phyloP scores from a whole-genome alignment of 2,113 vertebrate species.

The Piaya cayana region DNA sequence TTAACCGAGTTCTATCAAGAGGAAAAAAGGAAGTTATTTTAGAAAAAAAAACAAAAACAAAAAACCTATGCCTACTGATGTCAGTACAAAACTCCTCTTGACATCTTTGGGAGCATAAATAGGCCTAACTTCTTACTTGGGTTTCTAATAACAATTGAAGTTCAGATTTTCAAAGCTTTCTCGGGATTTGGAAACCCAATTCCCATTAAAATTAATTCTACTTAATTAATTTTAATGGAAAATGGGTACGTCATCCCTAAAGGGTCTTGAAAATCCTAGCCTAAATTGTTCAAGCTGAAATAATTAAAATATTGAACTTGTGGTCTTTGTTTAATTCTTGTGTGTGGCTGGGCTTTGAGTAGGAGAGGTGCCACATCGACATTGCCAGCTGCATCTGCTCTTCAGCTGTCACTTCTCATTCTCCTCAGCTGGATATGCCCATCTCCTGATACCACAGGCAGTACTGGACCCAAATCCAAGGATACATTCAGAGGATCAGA shows the following conservation, averaged over 20 bases:
- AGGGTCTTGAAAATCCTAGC: neutral
- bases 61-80: accelerated
- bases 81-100: neutral
- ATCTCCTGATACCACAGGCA: neutral
- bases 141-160: neutral
- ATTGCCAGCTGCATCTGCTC: neutral
- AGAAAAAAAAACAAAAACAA: neutral
- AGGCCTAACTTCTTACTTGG: neutral
- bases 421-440: neutral
- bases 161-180: constrained; percentile 29
- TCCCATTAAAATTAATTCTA: constrained; percentile 15
- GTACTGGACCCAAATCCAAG: neutral
- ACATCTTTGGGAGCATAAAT: neutral
- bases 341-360: neutral
- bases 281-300: constrained; percentile 27
- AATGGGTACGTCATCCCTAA: neutral
- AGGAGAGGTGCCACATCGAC: neutral
- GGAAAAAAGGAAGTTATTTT: neutral
- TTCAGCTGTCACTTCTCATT: neutral
- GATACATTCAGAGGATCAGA: neutral
- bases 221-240: constrained; percentile 9
- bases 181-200: neutral
- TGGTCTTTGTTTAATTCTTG: neutral
- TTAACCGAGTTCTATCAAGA: neutral
- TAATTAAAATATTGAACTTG: neutral